phyloP scores from a whole-genome alignment of 30 jellyfish, hydroid and myxozoan genomes.

The Chironex yamaguchii region DNA sequence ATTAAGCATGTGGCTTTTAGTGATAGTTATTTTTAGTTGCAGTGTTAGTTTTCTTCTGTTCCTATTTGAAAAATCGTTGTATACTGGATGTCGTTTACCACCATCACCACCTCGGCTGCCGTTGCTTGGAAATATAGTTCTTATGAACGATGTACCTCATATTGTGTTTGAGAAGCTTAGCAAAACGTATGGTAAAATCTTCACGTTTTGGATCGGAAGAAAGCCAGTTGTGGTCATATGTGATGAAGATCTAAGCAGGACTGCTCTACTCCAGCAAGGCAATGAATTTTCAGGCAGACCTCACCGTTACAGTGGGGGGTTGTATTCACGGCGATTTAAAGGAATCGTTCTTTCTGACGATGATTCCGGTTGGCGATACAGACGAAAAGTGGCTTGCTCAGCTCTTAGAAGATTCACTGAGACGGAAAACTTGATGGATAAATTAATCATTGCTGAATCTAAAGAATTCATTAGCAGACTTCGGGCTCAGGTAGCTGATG shows the following conservation, averaged over 20 bases:
- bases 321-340: conserved; percentile 25
- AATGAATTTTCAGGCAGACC: conserved; percentile 63
- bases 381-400: conserved; percentile 43
- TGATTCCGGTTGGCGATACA: conserved; percentile 39
- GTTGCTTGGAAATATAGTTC: conserved; percentile 29
- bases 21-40: no score
- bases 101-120: conserved; percentile 29
- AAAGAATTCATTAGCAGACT: conserved; percentile 25
- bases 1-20: no score
- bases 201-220: conserved; percentile 71
- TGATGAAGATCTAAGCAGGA: conserved; percentile 25
- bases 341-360: conserved; percentile 45
- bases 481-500: neutral
- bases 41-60: no score
- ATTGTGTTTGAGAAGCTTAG: conserved; percentile 16
- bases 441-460: conserved; percentile 11
- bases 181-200: conserved; percentile 26
- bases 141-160: conserved; percentile 17
- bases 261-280: conserved; percentile 57
- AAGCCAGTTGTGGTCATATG: conserved; percentile 43
- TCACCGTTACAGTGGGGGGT: conserved; percentile 32
- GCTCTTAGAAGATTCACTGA: conserved; percentile 34
- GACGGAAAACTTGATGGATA: neutral
- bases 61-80: no score
- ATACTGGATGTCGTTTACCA: no score